These are phyloP conservation scores for Caenorhabditis afra DNA, from an alignment of 2,888 invertebrate genomes.

Conservation along the genomic window DNA sequence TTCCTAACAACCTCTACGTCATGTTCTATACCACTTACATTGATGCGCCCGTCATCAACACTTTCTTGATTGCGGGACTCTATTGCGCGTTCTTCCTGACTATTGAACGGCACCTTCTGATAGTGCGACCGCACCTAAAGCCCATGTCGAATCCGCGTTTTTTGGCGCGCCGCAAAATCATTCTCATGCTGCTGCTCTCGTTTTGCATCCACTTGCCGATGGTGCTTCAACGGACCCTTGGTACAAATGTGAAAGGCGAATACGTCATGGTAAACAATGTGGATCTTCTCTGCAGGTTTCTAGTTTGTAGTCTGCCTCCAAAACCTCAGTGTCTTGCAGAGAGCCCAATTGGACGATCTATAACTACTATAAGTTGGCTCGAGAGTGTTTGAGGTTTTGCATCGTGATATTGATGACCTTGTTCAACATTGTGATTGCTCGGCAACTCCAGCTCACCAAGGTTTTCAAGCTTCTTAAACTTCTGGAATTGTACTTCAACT, in stretches of 20 bases:
- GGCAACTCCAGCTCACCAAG: constrained; percentile 74
- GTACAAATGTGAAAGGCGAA: constrained; percentile 49
- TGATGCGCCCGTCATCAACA: constrained; percentile 87
- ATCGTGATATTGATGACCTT: constrained; percentile 74
- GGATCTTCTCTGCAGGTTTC: constrained; percentile 72
- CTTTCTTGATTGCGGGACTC: constrained; percentile 82
- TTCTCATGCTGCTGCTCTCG: constrained; percentile 64
- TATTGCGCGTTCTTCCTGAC: constrained; percentile 79
- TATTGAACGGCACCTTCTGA: constrained; percentile 76
- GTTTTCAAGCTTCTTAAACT: constrained; percentile 33
- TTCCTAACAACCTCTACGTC: constrained; percentile 7
- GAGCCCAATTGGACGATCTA: constrained; percentile 75
- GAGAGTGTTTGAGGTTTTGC: constrained; percentile 75
- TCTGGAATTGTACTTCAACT: too few species aligned
- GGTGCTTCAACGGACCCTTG: constrained; percentile 69
- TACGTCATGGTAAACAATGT: constrained; percentile 73
- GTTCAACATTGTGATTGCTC: constrained; percentile 75
- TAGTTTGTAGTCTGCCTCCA: background rate
- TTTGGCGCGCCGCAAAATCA: constrained; percentile 70
- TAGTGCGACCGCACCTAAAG: constrained; percentile 69
- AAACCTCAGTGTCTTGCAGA: constrained; percentile 42
- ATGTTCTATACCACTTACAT: constrained; percentile 86
- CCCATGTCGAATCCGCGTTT: constrained; percentile 45
- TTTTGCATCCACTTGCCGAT: constrained; percentile 77
- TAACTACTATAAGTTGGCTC: constrained; percentile 74